These are phyloP conservation scores for Centroberyx gerrardi DNA, from an alignment of 2,797 vertebrate species.

Conservation along the genomic window DNA sequence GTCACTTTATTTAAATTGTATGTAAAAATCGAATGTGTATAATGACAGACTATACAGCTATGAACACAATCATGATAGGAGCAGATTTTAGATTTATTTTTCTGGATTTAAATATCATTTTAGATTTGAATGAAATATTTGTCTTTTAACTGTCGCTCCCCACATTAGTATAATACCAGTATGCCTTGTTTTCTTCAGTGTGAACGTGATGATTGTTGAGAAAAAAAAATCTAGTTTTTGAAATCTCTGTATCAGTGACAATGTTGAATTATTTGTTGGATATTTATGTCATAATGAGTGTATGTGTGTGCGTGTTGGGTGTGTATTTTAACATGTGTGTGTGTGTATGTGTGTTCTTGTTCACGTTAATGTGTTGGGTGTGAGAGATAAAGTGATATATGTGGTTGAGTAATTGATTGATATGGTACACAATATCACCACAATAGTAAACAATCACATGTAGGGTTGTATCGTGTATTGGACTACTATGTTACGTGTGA, in stretches of 20 bases:
- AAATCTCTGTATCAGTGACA: too few species aligned
- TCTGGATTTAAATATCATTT: background rate
- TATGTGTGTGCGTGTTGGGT: too few species aligned
- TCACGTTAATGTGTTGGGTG: background rate
- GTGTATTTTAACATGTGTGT: too few species aligned
- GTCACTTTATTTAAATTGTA: background rate
- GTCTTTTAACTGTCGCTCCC: conserved; percentile 21
- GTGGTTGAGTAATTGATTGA: too few species aligned
- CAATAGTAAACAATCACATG: too few species aligned
- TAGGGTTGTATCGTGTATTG: too few species aligned
- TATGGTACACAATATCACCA: too few species aligned
- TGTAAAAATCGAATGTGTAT: background rate
- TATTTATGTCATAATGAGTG: too few species aligned
- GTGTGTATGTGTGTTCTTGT: conserved; percentile 2
- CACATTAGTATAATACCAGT: background rate
- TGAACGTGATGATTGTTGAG: too few species aligned
- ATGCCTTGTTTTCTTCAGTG: conserved; percentile 7
- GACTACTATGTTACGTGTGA: too few species aligned
- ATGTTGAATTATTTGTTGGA: too few species aligned
- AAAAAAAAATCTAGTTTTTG: too few species aligned
- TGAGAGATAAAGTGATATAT: background rate
- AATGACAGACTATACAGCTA: background rate
- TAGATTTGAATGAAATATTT: conserved; percentile 27
- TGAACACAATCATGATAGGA: conserved; percentile 16
- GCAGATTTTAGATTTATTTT: conserved; percentile 13